These are phyloP conservation scores for Hapalemur alaotrensis DNA, from an alignment of 2,797 vertebrate species.

Conservation along the genomic window DNA sequence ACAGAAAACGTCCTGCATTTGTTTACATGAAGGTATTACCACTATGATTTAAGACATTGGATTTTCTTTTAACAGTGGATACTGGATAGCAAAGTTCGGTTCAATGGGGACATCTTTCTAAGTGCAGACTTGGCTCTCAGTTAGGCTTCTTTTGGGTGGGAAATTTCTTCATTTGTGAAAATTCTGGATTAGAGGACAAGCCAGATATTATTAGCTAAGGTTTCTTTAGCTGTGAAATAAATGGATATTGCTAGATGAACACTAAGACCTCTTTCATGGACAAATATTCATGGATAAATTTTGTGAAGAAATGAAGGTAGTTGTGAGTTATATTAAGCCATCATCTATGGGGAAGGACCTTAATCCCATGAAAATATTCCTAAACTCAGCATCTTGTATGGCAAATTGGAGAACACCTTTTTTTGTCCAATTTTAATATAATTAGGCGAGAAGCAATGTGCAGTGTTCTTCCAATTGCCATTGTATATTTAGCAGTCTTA, in stretches of 20 bases:
- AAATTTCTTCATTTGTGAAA: background rate
- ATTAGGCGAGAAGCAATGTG: background rate
- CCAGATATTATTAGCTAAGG: background rate
- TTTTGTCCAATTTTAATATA: background rate
- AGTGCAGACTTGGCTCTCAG: background rate
- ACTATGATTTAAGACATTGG: background rate
- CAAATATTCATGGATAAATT: background rate
- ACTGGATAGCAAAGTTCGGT: background rate
- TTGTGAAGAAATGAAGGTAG: background rate
- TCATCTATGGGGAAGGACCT: background rate
- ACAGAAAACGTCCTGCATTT: background rate
- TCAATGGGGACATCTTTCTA: background rate
- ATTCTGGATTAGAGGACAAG: background rate
- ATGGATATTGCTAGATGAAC: background rate
- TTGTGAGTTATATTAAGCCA: background rate
- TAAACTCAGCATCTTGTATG: background rate
- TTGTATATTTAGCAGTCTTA: background rate
- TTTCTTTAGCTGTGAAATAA: constrained; percentile 25
- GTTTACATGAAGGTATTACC: background rate
- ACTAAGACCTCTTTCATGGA: background rate
- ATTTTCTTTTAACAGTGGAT: background rate
- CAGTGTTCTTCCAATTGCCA: background rate
- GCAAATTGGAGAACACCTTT: background rate
- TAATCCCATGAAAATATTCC: background rate
- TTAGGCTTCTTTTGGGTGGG: background rate